Evolutionary conservation across 2,113 vertebrate genomes (phyloP).

Genomic region (Cranoglanis bouderius): DNA sequence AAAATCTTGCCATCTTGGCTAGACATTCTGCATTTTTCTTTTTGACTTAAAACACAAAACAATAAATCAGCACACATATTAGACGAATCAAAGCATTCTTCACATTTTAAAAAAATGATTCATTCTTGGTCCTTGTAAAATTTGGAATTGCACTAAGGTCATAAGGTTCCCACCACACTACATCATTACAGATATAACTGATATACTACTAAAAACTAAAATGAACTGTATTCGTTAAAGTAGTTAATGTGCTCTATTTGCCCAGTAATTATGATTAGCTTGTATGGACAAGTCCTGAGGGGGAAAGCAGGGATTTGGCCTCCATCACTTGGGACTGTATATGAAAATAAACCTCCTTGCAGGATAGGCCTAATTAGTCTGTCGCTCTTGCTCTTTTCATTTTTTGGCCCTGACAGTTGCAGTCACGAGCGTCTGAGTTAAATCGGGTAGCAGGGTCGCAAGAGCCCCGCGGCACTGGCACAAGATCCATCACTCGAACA

Average conservation of each 20-base stretch:
- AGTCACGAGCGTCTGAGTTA: constrained; percentile 73
- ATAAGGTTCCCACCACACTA: constrained; percentile 19
- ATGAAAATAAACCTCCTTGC: constrained; percentile 72
- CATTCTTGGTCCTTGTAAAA: constrained; percentile 32
- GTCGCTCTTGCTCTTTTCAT: constrained; percentile 64
- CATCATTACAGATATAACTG: constrained; percentile 33
- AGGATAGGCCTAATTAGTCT: constrained; percentile 72
- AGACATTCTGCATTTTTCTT: constrained; percentile 23
- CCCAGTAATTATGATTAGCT: constrained; percentile 53
- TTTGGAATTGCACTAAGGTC: constrained; percentile 35
- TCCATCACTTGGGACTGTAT: constrained; percentile 66
- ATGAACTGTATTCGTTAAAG: constrained; percentile 35
- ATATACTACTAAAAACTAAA: constrained; percentile 16
- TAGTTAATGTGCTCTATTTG: constrained; percentile 42
- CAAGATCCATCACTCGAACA: constrained; percentile 70
- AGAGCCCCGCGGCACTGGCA: constrained; percentile 60
- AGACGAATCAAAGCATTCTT: constrained; percentile 34
- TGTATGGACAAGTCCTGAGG: constrained; percentile 41
- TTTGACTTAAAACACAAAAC: constrained; percentile 26
- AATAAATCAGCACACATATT: constrained; percentile 39
- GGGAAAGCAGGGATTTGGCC: constrained; percentile 58
- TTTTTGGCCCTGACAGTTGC: constrained; percentile 64
- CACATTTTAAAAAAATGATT: not conserved
- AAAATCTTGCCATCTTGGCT: constrained; percentile 19
- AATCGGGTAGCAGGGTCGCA: constrained; percentile 69